Evolutionary conservation across 2,888 invertebrate species (phyloP), one percentile per base, ranked within the genome.

Genomic region (Chelonus formosanus): DNA sequence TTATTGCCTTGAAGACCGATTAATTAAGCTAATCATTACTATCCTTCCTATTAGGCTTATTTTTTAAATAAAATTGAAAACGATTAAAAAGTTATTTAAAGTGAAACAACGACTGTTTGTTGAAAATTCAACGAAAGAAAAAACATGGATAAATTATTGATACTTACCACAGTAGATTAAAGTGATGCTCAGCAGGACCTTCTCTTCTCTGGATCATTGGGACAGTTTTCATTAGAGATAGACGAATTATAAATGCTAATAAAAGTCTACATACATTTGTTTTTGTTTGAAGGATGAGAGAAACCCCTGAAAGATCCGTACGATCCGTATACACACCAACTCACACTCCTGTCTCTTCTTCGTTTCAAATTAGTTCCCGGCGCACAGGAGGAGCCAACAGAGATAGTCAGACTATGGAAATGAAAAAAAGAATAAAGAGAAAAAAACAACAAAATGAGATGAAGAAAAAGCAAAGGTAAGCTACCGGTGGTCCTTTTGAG

Each of bases 231-330:
- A 78, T 79, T 79, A 75, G 67, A 72, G 72, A 75, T 79, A 76
- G 78, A 63, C 73, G 74, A 75, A 78, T 79, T 77, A 79, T 75
- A 78, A 77, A 78, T 78, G 77, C 75, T 77, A 74, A 74, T 62
- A 52, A 63, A 54, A 47, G 59, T 43, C 32, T 31, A 59, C 34
- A 40, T 35, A 47, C 44, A 54, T 62, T 59, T 53, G 50, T 59
- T 65, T 50, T 58, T 63, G 52, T 32, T 31, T 40, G 40, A 40
- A 4, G 40, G 40, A 40, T 40, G 40, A 40, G 40, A 4, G 40
- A 40, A 40, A 40, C 5, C 40, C 40, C 40, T 40, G 40, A 40
- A 40, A 40, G 40, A 40, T 40, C 6, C 40, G 3, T 40, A 40
- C 40, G 40, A 40, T 40, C 6, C 36, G 55, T 8, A 63, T 35